A percentile compares a stretch with the other conserved stretches of the same genome.
Conservation (phyloP, 1,140 invertebrate species). For the Ctenoplectra terminalis region DNA sequence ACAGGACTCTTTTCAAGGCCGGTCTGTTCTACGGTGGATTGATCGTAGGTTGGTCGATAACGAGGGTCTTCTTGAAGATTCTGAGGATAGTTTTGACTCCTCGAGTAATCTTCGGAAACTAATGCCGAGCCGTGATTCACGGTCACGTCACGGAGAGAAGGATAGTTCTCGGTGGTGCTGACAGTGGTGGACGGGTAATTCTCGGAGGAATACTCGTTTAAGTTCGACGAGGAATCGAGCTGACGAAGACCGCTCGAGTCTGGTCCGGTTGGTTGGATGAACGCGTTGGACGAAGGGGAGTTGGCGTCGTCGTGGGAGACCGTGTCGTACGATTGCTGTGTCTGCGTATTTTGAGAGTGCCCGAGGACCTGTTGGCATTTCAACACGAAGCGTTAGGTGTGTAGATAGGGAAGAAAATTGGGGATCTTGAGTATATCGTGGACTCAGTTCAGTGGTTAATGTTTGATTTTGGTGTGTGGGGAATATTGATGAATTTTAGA, state of each 20-base stretch:
- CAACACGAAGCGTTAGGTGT: neutral
- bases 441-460: too few relatives aligned
- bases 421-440: neutral
- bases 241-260: conserved; percentile 20
- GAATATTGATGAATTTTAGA: too few relatives aligned
- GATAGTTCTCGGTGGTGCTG: conserved; percentile 69
- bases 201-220: conserved; percentile 66
- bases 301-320: conserved; percentile 48
- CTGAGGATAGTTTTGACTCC: conserved; percentile 64
- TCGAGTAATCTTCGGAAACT: conserved; percentile 63
- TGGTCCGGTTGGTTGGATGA: neutral
- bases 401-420: neutral
- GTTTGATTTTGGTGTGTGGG: too few relatives aligned
- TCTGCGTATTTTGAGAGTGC: conserved; percentile 58
- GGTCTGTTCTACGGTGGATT: conserved; percentile 45
- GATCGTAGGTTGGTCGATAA: conserved; percentile 56
- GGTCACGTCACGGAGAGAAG: conserved; percentile 38
- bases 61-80: conserved; percentile 51
- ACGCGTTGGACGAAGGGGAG: neutral
- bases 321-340: conserved; percentile 60
- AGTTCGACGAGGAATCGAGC: conserved; percentile 12
- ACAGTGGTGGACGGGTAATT: conserved; percentile 66
- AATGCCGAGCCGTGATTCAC: conserved; percentile 40
- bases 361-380: conserved; percentile 45
- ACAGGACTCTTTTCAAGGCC: conserved; percentile 70